These are phyloP conservation scores for Nesoenas mayeri DNA, from an alignment of 2,113 vertebrate species.

Conservation along the genomic window DNA sequence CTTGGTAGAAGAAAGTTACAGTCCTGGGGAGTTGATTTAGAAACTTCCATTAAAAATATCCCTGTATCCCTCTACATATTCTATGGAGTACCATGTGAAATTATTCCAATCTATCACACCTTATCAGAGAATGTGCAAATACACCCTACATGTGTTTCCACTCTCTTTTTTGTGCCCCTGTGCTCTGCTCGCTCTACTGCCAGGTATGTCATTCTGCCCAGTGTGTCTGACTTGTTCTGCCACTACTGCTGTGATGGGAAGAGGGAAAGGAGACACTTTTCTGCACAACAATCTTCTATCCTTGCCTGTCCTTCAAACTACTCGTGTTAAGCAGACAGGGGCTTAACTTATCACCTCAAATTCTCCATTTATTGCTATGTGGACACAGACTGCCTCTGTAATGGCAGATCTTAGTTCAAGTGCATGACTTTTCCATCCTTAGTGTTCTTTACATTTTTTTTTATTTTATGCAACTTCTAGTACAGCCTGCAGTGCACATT, in stretches of 20 bases:
- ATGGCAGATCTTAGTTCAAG: not conserved
- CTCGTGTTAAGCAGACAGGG: not conserved
- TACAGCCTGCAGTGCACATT: not conserved
- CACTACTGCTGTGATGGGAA: not conserved
- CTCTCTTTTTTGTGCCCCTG: not conserved
- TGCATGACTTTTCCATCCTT: not conserved
- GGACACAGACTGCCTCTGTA: not conserved
- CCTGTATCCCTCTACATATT: not conserved
- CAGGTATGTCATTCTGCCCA: not conserved
- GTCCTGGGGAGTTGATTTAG: not conserved
- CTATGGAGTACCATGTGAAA: accelerated
- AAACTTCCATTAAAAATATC: not conserved
- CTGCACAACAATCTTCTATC: not conserved
- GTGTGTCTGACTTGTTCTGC: not conserved
- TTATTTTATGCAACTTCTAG: not conserved
- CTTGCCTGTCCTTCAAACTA: not conserved
- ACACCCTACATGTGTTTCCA: not conserved
- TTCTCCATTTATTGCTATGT: not conserved
- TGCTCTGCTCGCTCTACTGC: not conserved
- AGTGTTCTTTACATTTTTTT: not conserved
- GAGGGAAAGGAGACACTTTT: not conserved
- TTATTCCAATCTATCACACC: not conserved
- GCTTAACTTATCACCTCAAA: not conserved
- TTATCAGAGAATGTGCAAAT: not conserved
- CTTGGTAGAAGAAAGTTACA: not conserved